Conservation (phyloP, 2,888 invertebrate genomes). For the Euplexia lucipara region DNA sequence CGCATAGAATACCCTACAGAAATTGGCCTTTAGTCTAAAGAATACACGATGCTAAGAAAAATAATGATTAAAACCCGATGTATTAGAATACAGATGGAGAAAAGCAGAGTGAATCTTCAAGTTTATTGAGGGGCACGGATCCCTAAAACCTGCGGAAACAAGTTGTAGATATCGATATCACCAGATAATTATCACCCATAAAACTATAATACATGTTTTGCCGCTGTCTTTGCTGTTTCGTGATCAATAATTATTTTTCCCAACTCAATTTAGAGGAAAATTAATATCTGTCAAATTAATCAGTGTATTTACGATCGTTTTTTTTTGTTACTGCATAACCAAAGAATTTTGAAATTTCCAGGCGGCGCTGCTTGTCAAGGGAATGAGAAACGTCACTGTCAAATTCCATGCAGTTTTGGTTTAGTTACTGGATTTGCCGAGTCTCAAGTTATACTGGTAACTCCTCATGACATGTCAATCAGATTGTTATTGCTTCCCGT, state of each 20-base stretch:
- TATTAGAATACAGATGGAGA: not conserved
- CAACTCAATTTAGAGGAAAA: slow-evolving; percentile 39
- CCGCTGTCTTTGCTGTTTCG: slow-evolving; percentile 30
- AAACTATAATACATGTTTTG: slow-evolving; percentile 40
- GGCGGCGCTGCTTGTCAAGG: slow-evolving; percentile 8
- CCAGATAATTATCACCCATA: slow-evolving; percentile 49
- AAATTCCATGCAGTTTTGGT: slow-evolving; percentile 1
- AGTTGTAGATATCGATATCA: slow-evolving; percentile 25
- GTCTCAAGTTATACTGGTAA: not conserved
- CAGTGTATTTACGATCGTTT: slow-evolving; percentile 37
- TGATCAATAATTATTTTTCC: slow-evolving; percentile 26
- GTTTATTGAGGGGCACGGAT: not conserved
- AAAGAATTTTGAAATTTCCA: not conserved
- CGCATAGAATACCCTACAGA: too few relatives aligned
- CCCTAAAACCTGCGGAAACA: slow-evolving; percentile 14
- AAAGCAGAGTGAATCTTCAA: not conserved
- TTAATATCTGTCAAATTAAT: slow-evolving; percentile 60
- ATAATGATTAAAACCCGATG: too few relatives aligned
- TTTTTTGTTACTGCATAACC: slow-evolving; percentile 9
- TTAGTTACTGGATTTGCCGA: slow-evolving; percentile 8
- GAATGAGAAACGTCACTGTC: slow-evolving; percentile 11
- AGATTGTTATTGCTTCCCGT: slow-evolving; percentile 17
- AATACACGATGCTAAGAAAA: too few relatives aligned
- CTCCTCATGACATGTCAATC: slow-evolving; percentile 27
- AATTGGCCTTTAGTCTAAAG: too few relatives aligned